A percentile compares a stretch with the other conserved stretches of the same genome.
These are phyloP conservation scores for Pogonognathellus flavescens DNA, from an alignment of 1,140 invertebrate species.

Conservation along the genomic window DNA sequence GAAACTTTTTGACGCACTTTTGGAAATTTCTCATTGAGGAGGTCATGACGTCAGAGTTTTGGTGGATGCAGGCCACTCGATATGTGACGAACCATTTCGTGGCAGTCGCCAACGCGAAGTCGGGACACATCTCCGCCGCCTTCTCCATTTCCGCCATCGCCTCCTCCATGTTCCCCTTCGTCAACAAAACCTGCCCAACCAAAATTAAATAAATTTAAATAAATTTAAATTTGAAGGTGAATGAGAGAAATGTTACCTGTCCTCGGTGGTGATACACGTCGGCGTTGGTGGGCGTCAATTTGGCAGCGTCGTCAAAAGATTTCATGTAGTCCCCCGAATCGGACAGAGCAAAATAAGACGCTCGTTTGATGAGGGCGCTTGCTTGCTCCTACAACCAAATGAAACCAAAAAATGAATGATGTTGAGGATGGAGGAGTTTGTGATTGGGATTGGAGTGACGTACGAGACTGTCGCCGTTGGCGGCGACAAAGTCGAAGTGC, in stretches of 20 bases:
- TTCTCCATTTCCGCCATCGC: conserved; percentile 72
- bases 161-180: conserved; percentile 58
- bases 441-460: too few species aligned
- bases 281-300: conserved; percentile 82
- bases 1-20: conserved; percentile 82
- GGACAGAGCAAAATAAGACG: conserved; percentile 84
- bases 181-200: conserved; percentile 56
- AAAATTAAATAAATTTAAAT: not conserved
- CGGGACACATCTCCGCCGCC: conserved; percentile 46
- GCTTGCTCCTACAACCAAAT: conserved; percentile 74
- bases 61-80: conserved; percentile 74
- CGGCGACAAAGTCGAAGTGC: conserved; percentile 79
- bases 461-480: conserved; percentile 70
- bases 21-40: conserved; percentile 81
- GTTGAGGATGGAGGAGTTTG: not conserved
- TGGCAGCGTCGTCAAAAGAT: conserved; percentile 83
- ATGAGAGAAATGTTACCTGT: conserved; percentile 72
- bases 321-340: conserved; percentile 81
- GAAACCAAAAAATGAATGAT: not conserved
- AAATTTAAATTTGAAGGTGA: conserved; percentile 30
- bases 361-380: conserved; percentile 92
- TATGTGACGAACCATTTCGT: conserved; percentile 87
- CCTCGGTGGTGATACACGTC: conserved; percentile 87
- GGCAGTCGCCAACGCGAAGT: conserved; percentile 56
- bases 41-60: conserved; percentile 75